A percentile compares a stretch with the other conserved stretches of the same genome.
Conservation (phyloP, 92 coral and sea anemone species). For the Muricea muricata region DNA sequence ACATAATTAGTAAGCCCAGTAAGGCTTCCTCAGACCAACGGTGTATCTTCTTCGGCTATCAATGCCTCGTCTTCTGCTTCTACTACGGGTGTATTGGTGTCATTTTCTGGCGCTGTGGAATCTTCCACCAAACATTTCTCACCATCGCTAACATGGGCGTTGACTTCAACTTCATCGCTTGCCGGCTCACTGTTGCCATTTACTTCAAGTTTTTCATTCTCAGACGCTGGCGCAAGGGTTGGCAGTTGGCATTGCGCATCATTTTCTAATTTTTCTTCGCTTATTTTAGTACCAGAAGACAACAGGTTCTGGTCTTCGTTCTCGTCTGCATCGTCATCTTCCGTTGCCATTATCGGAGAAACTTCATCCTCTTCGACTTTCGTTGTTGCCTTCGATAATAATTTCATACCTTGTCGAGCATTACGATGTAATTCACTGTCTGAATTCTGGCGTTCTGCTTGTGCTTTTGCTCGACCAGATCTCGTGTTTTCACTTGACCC, state of each 20-base stretch:
- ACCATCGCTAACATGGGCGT: no score
- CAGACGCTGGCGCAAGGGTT: background rate
- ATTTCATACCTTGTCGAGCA: background rate
- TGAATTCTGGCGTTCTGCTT: background rate
- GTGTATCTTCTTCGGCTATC: constrained; percentile 29
- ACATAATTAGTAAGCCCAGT: background rate
- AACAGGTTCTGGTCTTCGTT: background rate
- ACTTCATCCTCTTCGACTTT: background rate
- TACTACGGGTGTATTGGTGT: background rate
- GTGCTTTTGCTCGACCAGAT: background rate
- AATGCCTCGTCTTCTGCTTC: constrained; percentile 33
- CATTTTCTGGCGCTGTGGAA: background rate
- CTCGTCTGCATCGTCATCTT: background rate
- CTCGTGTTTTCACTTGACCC: background rate
- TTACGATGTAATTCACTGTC: background rate
- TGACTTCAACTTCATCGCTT: background rate
- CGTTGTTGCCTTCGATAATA: background rate
- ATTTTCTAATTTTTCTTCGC: background rate
- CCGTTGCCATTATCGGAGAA: background rate
- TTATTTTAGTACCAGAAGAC: background rate
- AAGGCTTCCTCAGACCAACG: background rate
- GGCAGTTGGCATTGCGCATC: background rate
- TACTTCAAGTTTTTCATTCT: background rate
- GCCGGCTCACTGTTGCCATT: background rate
- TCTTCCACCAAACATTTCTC: background rate